Evolutionary conservation across 2,888 invertebrate species (phyloP).

Genomic region (Conomelus anceps): DNA sequence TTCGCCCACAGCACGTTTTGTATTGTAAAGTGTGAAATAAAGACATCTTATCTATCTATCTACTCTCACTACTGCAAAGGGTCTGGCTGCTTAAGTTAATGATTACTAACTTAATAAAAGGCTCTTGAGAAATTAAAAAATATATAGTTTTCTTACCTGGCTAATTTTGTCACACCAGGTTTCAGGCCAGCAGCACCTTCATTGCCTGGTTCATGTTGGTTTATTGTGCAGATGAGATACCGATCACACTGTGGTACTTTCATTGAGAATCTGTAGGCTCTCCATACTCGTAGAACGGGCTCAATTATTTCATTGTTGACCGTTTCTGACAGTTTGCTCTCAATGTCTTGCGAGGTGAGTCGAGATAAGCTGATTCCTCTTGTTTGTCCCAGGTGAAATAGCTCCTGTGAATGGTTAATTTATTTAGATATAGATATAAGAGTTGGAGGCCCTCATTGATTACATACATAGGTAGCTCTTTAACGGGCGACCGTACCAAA

Average conservation of each 20-base stretch:
- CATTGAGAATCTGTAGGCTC: slow-evolving; percentile 68
- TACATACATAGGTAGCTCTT: too few species aligned
- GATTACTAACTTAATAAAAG: too few species aligned
- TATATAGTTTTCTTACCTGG: slow-evolving; percentile 39
- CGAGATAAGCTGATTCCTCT: slow-evolving; percentile 57
- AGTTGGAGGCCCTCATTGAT: too few species aligned
- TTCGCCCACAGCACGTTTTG: too few species aligned
- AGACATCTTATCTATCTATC: too few species aligned
- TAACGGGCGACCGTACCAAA: too few species aligned
- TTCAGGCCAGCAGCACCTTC: slow-evolving; percentile 60
- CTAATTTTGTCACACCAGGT: slow-evolving; percentile 61
- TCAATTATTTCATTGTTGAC: slow-evolving; percentile 77
- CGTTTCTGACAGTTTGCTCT: slow-evolving; percentile 68
- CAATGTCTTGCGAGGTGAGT: slow-evolving; percentile 63
- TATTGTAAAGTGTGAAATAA: too few species aligned
- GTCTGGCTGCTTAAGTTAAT: too few species aligned
- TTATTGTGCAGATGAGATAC: slow-evolving; percentile 55
- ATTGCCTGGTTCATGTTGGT: slow-evolving; percentile 52
- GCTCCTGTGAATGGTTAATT: slow-evolving; percentile 60
- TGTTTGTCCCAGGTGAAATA: slow-evolving; percentile 61
- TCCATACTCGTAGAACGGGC: slow-evolving; percentile 71
- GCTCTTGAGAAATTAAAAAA: too few species aligned
- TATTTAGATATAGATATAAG: too few species aligned
- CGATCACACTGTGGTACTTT: slow-evolving; percentile 56
- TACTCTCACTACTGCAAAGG: too few species aligned